Base-by-base conservation (phyloP, 2,113 vertebrate species). In the Microcebus tavaratra region DNA sequence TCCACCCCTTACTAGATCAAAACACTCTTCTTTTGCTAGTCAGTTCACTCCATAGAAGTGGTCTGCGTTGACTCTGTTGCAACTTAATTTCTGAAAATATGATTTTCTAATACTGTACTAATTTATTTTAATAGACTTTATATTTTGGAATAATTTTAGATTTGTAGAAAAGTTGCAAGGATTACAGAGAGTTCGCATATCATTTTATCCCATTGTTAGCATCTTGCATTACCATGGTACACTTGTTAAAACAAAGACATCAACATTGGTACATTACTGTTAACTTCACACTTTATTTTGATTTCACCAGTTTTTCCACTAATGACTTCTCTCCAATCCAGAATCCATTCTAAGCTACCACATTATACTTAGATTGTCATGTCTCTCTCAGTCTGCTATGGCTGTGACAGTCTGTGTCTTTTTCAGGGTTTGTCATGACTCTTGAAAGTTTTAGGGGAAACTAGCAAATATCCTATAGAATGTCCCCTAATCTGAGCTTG, bases 121-220 rank as follows among this genome's bases (percentile, higher is more conserved):
- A 80, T 84, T 90, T 93, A 34, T 92, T 92, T 90, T 76, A 90
- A 17, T n/a, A 63, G 31, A 63, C 27, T 84, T 78, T 59, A 61
- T 85, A 50, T 68, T 93, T 29, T 73, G 67, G n/a, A 93, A n/a
- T 11, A 8, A 63, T 87, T 90, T 76, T 78, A 91, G 34, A 34
- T 63, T 91, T 80, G 78, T 25, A 68, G 29, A 72, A 6, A 79
- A 67, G 27, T 83, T 88, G 57, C 42, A 91, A 45, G 72, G 34
- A 17, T 39, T 36, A 31, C 21, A 50, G 10, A 63, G 23, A 91
- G 27, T 63, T 78, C 9, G 25, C 76, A 48, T 39, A 8, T 48
- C 48, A 29, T 27, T 79, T 36, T 65, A 6, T 68, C 45, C 70
- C 63, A 11, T 79, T 72, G 14, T 76, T 57, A 83, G 14, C n/a